Percentiles rank a stretch among this genome's conserved stretches.
Conservation (phyloP, 2,888 invertebrate genomes). For the Rosalia funebris region DNA sequence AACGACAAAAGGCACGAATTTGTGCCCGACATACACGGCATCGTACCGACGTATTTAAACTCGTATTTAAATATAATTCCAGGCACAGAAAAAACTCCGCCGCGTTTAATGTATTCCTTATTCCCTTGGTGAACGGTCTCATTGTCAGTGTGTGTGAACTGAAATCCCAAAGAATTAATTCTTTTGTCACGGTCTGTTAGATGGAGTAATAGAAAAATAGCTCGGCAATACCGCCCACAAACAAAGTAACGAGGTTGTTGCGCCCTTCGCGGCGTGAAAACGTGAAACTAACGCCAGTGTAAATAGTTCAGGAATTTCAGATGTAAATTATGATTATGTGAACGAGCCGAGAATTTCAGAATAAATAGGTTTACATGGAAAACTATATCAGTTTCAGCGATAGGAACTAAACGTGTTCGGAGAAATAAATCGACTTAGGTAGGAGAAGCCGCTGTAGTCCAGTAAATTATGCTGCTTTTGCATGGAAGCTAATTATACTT, state of each 20-base stretch:
- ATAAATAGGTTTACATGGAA: not conserved
- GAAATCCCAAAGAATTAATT: conserved; percentile 39
- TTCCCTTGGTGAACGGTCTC: conserved; percentile 21
- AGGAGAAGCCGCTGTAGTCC: no score
- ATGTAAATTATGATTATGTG: conserved; percentile 29
- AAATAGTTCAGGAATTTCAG: conserved; percentile 36
- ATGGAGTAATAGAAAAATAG: conserved; percentile 47
- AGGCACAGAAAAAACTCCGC: conserved; percentile 13
- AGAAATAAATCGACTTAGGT: no score
- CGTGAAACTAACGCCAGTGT: conserved; percentile 41
- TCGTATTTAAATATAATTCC: conserved; percentile 5
- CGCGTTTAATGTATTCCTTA: conserved; percentile 11
- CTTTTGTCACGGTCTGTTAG: conserved; percentile 49
- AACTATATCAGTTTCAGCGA: no score
- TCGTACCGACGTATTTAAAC: no score
- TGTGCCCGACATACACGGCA: no score
- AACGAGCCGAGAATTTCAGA: not conserved
- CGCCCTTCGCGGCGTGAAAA: conserved; percentile 43
- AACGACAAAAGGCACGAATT: conserved; percentile 3
- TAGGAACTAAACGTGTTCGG: no score
- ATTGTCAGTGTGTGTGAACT: conserved; percentile 42
- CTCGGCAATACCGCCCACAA: conserved; percentile 43
- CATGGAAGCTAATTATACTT: no score
- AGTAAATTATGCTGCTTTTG: no score
- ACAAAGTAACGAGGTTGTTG: conserved; percentile 43